Base-by-base conservation (phyloP, 2,888 invertebrate genomes). In the Mythimna albipuncta region DNA sequence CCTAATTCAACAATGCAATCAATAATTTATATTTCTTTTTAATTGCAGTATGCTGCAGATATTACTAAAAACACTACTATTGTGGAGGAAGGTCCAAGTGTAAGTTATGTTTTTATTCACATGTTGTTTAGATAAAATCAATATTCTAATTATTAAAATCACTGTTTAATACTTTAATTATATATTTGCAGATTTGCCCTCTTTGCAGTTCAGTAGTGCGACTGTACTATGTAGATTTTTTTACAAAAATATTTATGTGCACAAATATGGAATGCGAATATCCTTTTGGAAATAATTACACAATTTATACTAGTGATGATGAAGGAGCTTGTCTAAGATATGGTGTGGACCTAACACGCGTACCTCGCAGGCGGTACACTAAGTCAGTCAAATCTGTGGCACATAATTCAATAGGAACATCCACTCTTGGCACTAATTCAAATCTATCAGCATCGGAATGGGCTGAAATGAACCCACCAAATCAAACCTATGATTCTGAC, bases 221-320 rank as follows among this genome's bases (percentile, higher is more conserved):
- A 55, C 72, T 89, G 1, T 94, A 89, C 75, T 91, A 90, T 63
- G 88, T 95, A 35, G 92, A 94, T 72, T 90, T 89, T 26, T 87
- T 90, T 73, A 91, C 94, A 54, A 93, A 93, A 83, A 72, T 95
- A 26, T 67, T 90, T 2, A 93, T 95, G 93, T 96, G 95, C 79
- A 91, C 92, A 65, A 94, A 95, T 65, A 64, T 79, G 0, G 79
- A 86, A 3, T 96, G 95, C 73, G 90, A 91, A 2, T 95, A 89
- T 77, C 95, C 95, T 19, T 95, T 94, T 82, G 93, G 92, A 0
- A 91, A 92, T 55, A 90, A 93, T 0, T 64, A 93, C 0, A 86
- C 91, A 47, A 87, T 92, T 69, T 83, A 90, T 0, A 84, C 87
- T 74, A 85, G 88, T n/a, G 89, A 91, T 32, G 80, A 86, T 44